Conservation (phyloP, 2,113 vertebrate genomes). For the Lipotes vexillifer region DNA sequence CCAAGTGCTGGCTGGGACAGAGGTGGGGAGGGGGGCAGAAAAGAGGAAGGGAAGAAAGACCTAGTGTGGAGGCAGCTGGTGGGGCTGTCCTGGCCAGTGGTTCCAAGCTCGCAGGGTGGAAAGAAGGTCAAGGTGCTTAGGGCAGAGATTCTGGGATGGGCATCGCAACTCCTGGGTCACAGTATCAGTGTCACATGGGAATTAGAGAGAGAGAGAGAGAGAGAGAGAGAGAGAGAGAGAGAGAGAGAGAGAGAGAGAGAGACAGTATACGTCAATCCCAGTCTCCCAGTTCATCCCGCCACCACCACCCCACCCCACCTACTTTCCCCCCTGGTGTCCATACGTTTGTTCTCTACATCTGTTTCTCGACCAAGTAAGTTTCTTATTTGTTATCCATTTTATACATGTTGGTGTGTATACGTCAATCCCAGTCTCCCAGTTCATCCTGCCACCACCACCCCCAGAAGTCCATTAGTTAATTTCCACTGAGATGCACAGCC, state of each 20-base stretch:
- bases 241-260: background rate
- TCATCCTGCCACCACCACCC: background rate
- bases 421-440: no score
- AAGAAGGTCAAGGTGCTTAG: background rate
- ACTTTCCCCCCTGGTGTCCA: no score
- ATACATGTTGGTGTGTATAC: no score
- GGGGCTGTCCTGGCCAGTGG: background rate
- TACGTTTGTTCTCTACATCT: no score
- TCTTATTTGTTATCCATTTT: no score
- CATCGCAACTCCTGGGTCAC: background rate
- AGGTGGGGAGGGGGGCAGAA: background rate
- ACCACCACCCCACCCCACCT: no score
- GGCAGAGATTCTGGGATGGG: background rate
- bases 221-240: background rate
- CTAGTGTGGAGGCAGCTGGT: constrained; percentile 38
- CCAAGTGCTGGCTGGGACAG: constrained; percentile 27
- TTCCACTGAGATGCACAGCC: background rate
- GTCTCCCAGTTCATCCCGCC: no score
- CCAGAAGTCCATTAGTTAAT: background rate
- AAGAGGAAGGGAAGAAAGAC: background rate
- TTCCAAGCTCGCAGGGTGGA: background rate
- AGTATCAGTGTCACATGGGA: background rate
- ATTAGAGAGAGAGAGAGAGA: background rate
- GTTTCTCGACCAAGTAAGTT: no score
- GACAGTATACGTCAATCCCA: no score